Conservation (phyloP, 2,113 vertebrate species). For the Limanda limanda region DNA sequence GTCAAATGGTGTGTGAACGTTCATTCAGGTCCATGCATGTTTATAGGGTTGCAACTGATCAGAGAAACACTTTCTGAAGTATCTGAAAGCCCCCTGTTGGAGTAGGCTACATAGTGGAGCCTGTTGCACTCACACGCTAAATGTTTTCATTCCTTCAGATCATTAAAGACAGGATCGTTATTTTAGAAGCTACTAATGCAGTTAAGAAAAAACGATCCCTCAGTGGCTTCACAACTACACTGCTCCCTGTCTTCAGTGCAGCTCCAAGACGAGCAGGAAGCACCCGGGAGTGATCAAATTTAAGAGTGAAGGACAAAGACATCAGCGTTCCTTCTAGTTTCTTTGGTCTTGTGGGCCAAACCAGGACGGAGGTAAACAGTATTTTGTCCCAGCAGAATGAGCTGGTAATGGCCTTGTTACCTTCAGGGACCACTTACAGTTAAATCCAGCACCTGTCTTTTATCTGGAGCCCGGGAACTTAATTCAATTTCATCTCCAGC, state of each 20-base stretch:
- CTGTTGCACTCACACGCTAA: background rate
- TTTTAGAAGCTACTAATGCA: background rate
- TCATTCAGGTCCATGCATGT: background rate
- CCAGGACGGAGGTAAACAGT: constrained; percentile 51
- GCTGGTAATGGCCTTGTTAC: constrained; percentile 61
- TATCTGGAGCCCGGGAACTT: constrained; percentile 53
- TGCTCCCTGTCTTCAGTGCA: constrained; percentile 53
- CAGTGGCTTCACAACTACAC: constrained; percentile 25
- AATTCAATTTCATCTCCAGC: constrained; percentile 68
- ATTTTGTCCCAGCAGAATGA: constrained; percentile 58
- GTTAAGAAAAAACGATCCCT: constrained; percentile 39
- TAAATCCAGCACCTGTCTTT: constrained; percentile 58
- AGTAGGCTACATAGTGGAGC: background rate
- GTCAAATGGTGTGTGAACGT: background rate
- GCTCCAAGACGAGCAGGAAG: constrained; percentile 16
- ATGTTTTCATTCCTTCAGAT: background rate
- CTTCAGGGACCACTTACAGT: constrained; percentile 69
- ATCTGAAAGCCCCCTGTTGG: background rate
- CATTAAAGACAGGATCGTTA: background rate
- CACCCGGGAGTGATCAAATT: constrained; percentile 35
- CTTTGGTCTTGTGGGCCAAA: constrained; percentile 40
- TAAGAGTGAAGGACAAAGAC: constrained; percentile 44
- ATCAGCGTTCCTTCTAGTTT: constrained; percentile 10
- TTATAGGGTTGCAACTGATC: too few relatives aligned
- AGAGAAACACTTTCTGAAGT: too few relatives aligned